Evolutionary conservation across 2,797 vertebrate species (phyloP).

Genomic region (Thaleichthys pacificus): DNA sequence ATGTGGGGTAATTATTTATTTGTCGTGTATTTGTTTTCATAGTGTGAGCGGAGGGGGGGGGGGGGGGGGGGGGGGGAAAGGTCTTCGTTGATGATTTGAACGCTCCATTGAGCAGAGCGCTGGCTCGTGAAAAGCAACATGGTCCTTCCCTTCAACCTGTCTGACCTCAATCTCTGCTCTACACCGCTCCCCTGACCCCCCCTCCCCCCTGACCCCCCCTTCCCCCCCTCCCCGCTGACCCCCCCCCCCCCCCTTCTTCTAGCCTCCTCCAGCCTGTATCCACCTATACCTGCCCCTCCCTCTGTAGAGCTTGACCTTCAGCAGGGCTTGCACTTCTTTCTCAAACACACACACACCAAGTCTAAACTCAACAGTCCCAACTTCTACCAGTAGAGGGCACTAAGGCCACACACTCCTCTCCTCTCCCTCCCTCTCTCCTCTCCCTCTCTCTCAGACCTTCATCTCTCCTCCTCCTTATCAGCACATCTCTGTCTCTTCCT

Average conservation of each 20-base stretch:
- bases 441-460: slow-evolving; percentile 46
- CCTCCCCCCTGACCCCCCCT: slow-evolving; percentile 1
- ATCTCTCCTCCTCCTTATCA: too few species aligned
- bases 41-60: slow-evolving; percentile 6
- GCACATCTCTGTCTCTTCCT: slow-evolving; percentile 53
- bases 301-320: background rate
- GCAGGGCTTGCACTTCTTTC: background rate
- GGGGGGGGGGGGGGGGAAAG: slow-evolving; percentile 57
- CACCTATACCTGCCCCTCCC: background rate
- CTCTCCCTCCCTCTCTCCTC: slow-evolving; percentile 11
- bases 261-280: too few species aligned
- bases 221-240: slow-evolving; percentile 8
- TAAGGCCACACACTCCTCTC: slow-evolving; percentile 60
- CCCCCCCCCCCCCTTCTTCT: background rate
- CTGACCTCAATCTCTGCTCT: slow-evolving; percentile 82
- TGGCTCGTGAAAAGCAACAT: slow-evolving; percentile 73
- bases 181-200: slow-evolving; percentile 53
- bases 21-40: slow-evolving; percentile 62
- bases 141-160: slow-evolving; percentile 74
- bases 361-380: slow-evolving; percentile 13
- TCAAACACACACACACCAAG: slow-evolving; percentile 7
- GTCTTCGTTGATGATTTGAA: slow-evolving; percentile 80
- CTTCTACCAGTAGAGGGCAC: slow-evolving; percentile 78
- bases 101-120: slow-evolving; percentile 73
- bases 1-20: slow-evolving; percentile 70